Percentiles rank a stretch among this genome's conserved stretches.
phyloP scores from a whole-genome alignment of 1,140 invertebrate species.

The Nasonia longicornis region DNA sequence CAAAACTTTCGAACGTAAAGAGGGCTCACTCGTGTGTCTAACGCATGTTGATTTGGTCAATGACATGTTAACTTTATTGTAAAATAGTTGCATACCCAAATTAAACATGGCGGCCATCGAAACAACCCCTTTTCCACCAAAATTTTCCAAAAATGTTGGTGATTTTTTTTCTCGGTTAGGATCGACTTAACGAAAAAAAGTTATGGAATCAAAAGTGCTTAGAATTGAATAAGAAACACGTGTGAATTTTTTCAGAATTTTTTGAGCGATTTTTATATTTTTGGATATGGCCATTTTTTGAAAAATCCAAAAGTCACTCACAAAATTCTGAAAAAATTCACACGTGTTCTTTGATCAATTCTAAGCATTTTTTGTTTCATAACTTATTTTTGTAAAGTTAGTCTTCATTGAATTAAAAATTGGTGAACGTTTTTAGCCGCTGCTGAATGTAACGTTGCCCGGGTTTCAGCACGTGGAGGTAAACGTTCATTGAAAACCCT shows the following conservation, averaged over 20 bases:
- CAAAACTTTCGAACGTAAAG: neutral
- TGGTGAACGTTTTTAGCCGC: too few species aligned
- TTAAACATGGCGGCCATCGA: neutral
- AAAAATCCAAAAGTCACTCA: neutral
- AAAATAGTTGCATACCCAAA: neutral
- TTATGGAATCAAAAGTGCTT: neutral
- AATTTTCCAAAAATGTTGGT: neutral
- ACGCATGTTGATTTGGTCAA: neutral
- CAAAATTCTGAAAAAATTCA: neutral
- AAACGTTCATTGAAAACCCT: neutral
- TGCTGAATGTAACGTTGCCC: too few species aligned
- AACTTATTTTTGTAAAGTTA: constrained; percentile 12
- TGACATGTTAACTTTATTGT: neutral
- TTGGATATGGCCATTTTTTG: neutral
- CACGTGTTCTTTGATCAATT: neutral
- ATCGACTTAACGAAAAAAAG: neutral
- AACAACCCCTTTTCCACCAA: neutral
- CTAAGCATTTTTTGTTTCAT: constrained; percentile 12
- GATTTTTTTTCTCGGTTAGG: neutral
- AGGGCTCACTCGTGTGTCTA: neutral
- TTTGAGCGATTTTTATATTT: neutral
- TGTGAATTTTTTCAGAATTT: neutral
- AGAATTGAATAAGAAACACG: neutral
- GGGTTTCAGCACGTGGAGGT: too few species aligned
- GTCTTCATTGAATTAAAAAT: neutral